Percentiles rank a stretch among this genome's conserved stretches.
These are phyloP conservation scores for Coreius guichenoti DNA, from an alignment of 2,797 vertebrate genomes.

Conservation along the genomic window DNA sequence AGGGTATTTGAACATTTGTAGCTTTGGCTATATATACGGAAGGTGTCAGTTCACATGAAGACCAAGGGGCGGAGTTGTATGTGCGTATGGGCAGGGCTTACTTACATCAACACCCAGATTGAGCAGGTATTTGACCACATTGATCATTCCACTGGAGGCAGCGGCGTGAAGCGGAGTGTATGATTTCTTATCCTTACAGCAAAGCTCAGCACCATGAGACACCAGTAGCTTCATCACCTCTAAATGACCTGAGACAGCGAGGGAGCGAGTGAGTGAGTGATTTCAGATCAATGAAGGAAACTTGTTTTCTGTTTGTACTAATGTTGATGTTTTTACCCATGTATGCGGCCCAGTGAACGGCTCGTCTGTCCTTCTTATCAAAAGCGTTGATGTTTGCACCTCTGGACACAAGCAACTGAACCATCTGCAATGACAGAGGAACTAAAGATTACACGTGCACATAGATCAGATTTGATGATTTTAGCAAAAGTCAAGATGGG, in stretches of 20 bases:
- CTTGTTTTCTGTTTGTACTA: not conserved
- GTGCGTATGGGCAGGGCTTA: slow-evolving; percentile 43
- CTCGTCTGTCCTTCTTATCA: slow-evolving; percentile 98
- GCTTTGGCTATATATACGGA: not conserved
- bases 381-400: slow-evolving; percentile 99
- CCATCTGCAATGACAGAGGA: slow-evolving; percentile 84
- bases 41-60: not conserved
- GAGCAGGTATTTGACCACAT: slow-evolving; percentile 95
- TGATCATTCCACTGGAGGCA: slow-evolving; percentile 97
- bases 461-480: not conserved
- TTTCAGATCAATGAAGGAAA: not conserved
- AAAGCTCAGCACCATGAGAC: slow-evolving; percentile 93
- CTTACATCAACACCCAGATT: slow-evolving; percentile 96
- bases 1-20: not conserved
- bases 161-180: slow-evolving; percentile 96
- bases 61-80: not conserved
- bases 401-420: slow-evolving; percentile 93
- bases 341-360: slow-evolving; percentile 98
- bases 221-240: slow-evolving; percentile 96
- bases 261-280: not conserved
- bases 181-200: slow-evolving; percentile 97
- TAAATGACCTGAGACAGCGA: slow-evolving; percentile 85
- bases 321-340: slow-evolving; percentile 84
- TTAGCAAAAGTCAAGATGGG: not conserved
- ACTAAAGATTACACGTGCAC: not conserved